Evolutionary conservation across 2,888 invertebrate species (phyloP), one percentile per base, ranked within the genome.

Genomic region (Drosophila hamatofila): DNA sequence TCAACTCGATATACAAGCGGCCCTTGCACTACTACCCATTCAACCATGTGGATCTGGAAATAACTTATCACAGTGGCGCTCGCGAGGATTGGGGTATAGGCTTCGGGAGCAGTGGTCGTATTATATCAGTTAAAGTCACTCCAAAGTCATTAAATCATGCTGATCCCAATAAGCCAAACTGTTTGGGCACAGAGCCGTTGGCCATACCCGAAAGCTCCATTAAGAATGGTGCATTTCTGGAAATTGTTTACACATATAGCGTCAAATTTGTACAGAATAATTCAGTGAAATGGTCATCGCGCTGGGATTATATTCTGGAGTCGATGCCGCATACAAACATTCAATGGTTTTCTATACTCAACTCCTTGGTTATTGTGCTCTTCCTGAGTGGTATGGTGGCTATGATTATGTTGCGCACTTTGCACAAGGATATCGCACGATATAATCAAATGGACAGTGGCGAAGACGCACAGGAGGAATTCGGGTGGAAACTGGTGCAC

Each of bases 321-420:
- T 98, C 99, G 0, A 98, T 98, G 97, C 98, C 98, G 0, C 98
- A 99, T 92, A 97, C 99, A 1, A 99, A 99, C 92, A 99, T 99
- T 87, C 99, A 99, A 92, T 99, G 99, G 99, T 99, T 99, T 93
- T 98, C 98, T 78, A 99, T 99, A 90, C 94, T 99, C 73, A 99
- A 99, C 93, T 99, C 99, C 0, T 94, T 99, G 85, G 98, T 99
- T 64, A 99, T 99, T 89, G 98, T 98, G 3, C 93, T 98, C 37
- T 99, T 99, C 93, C 94, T 99, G 23, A 98, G 98, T 80, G 99
- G 99, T 80, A 99, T 99, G 99, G 98, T 99, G 18, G 99, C 99
- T 33, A 99, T 99, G 99, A 99, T 99, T 90, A 95, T 99, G 93
- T 93, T 99, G 80, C 94, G 99, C 73, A 99, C 99, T 0, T 94